A percentile compares a stretch with the other conserved stretches of the same genome.
Evolutionary conservation across 1,140 invertebrate genomes (phyloP).

Genomic region (Dendroctonus ponderosae): DNA sequence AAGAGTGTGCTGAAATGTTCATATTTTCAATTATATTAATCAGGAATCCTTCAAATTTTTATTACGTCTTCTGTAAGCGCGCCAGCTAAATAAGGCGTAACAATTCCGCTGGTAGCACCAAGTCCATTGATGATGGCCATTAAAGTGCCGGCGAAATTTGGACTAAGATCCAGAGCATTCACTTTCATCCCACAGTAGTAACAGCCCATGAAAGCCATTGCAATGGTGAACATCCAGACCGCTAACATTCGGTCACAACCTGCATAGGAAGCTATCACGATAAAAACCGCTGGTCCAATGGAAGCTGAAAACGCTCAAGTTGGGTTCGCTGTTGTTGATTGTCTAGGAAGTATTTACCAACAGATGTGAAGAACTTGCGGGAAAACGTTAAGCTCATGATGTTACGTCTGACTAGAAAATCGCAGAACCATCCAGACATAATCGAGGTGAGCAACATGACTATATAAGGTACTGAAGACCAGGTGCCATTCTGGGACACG

Average conservation of each 20-base stretch:
- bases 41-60: background rate
- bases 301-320: slow-evolving; percentile 55
- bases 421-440: slow-evolving; percentile 64
- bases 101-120: slow-evolving; percentile 79
- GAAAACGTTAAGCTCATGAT: slow-evolving; percentile 61
- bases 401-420: slow-evolving; percentile 62
- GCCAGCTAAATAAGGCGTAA: slow-evolving; percentile 76
- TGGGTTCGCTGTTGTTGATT: background rate
- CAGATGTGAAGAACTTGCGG: slow-evolving; percentile 71
- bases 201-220: slow-evolving; percentile 74
- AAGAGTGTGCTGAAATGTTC: slow-evolving; percentile 62
- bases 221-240: slow-evolving; percentile 66
- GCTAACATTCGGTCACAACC: slow-evolving; percentile 68
- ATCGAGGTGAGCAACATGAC: slow-evolving; percentile 73
- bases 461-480: slow-evolving; percentile 69
- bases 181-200: slow-evolving; percentile 77
- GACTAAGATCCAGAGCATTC: slow-evolving; percentile 80
- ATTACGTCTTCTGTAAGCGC: slow-evolving; percentile 70
- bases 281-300: slow-evolving; percentile 72
- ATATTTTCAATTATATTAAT: background rate
- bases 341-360: slow-evolving; percentile 53
- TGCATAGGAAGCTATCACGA: slow-evolving; percentile 77
- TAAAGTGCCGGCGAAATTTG: slow-evolving; percentile 78
- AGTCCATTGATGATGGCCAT: slow-evolving; percentile 85
- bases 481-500: slow-evolving; percentile 67